A percentile compares a stretch with the other conserved stretches of the same genome.
Conservation (phyloP, 23 tunicate genomes). For the Phallusia fumigata region DNA sequence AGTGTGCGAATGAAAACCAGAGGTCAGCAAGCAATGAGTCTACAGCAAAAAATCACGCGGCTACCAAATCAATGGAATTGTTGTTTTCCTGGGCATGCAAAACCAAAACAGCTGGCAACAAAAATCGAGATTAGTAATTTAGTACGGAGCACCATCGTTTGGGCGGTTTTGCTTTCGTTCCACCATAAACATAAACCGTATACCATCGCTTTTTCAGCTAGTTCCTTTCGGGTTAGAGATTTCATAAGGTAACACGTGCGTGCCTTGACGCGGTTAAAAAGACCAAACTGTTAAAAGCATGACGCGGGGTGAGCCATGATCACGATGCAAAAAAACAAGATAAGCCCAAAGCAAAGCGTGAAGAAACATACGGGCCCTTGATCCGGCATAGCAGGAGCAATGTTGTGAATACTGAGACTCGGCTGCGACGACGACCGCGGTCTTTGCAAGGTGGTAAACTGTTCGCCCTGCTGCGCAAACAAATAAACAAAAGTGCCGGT, state of each 20-base stretch:
- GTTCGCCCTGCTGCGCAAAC: conserved; percentile 10
- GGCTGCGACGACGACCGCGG: conserved; percentile 89
- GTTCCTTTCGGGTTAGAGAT: neutral
- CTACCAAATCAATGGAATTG: neutral
- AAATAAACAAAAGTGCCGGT: neutral
- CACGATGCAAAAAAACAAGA: neutral
- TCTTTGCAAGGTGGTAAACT: conserved; percentile 27
- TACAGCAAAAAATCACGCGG: neutral
- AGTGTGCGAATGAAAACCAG: neutral
- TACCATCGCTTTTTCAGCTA: neutral
- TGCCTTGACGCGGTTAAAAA: conserved; percentile 1
- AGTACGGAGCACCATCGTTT: no score
- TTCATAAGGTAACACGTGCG: conserved; percentile 4
- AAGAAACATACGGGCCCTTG: neutral
- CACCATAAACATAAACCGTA: no score
- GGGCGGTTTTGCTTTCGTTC: no score
- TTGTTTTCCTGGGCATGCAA: no score
- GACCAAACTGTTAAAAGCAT: neutral
- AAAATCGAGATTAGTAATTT: no score
- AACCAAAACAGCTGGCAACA: no score
- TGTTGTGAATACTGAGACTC: conserved; percentile 65
- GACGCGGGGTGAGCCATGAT: neutral
- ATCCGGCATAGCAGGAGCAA: conserved; percentile 18
- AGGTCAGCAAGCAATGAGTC: neutral
- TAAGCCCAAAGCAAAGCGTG: conserved; percentile 11